Evolutionary conservation across 2,113 vertebrate genomes (phyloP).

Genomic region (Sinocyclocheilus anophthalmus): DNA sequence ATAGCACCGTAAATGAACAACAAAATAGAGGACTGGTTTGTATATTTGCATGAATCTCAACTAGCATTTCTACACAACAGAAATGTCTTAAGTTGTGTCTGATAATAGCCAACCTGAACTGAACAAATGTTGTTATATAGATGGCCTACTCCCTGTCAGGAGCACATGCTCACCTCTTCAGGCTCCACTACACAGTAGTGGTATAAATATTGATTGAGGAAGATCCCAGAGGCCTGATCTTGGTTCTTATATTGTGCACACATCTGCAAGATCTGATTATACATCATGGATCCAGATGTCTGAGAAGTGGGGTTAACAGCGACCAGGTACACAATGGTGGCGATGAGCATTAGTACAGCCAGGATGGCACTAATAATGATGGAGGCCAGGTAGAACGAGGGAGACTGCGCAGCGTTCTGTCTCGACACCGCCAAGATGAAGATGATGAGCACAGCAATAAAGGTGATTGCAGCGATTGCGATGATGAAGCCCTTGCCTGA

Average conservation of each 20-base stretch:
- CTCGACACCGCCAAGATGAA: slow-evolving; percentile 82
- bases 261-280: slow-evolving; percentile 78
- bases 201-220: slow-evolving; percentile 89
- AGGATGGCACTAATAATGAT: slow-evolving; percentile 81
- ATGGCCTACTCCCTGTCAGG: neutral
- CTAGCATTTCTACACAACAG: neutral
- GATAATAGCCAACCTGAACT: neutral
- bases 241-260: slow-evolving; percentile 84
- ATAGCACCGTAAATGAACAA: neutral
- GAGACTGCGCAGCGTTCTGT: slow-evolving; percentile 73
- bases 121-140: neutral
- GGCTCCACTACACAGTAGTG: slow-evolving; percentile 92
- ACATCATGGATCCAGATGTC: slow-evolving; percentile 80
- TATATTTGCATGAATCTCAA: neutral
- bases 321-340: slow-evolving; percentile 87
- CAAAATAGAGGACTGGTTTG: neutral
- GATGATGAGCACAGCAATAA: slow-evolving; percentile 80
- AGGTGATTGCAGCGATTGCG: slow-evolving; percentile 81
- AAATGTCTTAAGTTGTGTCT: neutral
- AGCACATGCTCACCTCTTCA: slow-evolving; percentile 81
- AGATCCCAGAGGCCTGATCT: slow-evolving; percentile 74
- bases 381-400: slow-evolving; percentile 80
- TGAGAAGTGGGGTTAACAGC: slow-evolving; percentile 87
- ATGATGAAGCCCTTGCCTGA: slow-evolving; percentile 87
- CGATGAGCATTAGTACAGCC: slow-evolving; percentile 81